A percentile compares a stretch with the other conserved stretches of the same genome.
These are phyloP conservation scores for Lutraria rhynchaena DNA, from an alignment of 1,140 invertebrate genomes.

Conservation along the genomic window DNA sequence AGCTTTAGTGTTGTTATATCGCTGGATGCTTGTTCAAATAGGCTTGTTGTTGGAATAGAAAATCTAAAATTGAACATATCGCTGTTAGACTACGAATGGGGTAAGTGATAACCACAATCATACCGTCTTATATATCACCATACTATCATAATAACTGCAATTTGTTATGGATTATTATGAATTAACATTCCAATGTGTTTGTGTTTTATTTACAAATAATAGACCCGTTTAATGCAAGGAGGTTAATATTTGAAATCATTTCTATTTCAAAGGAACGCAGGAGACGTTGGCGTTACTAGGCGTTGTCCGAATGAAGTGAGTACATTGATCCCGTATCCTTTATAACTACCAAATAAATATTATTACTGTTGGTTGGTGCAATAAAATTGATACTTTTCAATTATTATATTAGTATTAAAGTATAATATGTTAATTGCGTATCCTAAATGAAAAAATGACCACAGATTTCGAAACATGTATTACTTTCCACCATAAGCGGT, in stretches of 20 bases:
- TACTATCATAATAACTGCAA: too few species aligned
- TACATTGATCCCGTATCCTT: background rate
- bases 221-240: background rate
- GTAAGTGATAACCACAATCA: conserved; percentile 8
- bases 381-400: background rate
- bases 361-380: background rate
- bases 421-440: background rate
- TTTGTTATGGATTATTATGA: too few species aligned
- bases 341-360: background rate
- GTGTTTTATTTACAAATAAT: background rate
- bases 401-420: background rate
- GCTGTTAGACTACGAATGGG: conserved; percentile 36
- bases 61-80: conserved; percentile 31
- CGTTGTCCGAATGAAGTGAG: background rate
- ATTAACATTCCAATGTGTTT: background rate
- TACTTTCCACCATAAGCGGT: background rate
- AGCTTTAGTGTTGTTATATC: background rate
- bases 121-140: background rate
- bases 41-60: conserved; percentile 28
- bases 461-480: background rate
- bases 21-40: conserved; percentile 15
- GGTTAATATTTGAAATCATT: background rate
- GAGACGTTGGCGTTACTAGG: background rate
- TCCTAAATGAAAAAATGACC: background rate
- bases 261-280: background rate